Evolutionary conservation across 2,888 invertebrate genomes (phyloP), one percentile per base, ranked within the genome.

Genomic region (Tryphoninae sp.): DNA sequence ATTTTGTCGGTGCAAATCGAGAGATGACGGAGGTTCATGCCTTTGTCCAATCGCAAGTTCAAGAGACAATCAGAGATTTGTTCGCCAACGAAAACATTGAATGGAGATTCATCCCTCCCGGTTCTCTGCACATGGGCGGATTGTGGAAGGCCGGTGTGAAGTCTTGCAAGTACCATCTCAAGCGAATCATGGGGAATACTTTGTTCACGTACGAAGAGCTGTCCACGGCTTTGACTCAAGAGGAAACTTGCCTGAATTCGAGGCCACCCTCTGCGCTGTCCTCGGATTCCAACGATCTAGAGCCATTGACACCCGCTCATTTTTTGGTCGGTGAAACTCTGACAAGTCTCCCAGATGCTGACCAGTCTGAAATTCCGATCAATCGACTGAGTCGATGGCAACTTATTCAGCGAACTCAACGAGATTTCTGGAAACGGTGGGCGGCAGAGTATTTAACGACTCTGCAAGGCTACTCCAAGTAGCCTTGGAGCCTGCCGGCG

Each of bases 241-340:
- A 89, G 1, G 88, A 89, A 76, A 87, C 86, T 6, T 80, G 84
- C 16, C 71, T 89, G 6, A 89, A 89, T 69, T 89, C 87, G 4
- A 33, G 89, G 33, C 89, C 89, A 4, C n/a, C 89, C 0, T 83
- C 82, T 33, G 81, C 86, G 3, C 33, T 89, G 0, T 86, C 88
- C 2, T 49, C 80, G 1, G 86, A 86, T 78, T 83, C 86, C 0
- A 53, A 76, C 16, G 86, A 87, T 45, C 19, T 82, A 6, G 78
- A 86, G 33, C 84, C 85, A 2, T 74, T 90, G 1, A 89, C 89
- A 0, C 90, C 90, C 9, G 89, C 85, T 6, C 89, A 90, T 19
- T 19, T 19, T 19, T 19, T 19, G 19, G 19, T 19, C 19, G 19
- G 19, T 19, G 19, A 19, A 19, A 83, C 88, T 2, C 67, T 87